Percentiles rank a stretch among this genome's conserved stretches.
These are phyloP conservation scores for Mylabris phalerata DNA, from an alignment of 1,140 invertebrate genomes.

Conservation along the genomic window DNA sequence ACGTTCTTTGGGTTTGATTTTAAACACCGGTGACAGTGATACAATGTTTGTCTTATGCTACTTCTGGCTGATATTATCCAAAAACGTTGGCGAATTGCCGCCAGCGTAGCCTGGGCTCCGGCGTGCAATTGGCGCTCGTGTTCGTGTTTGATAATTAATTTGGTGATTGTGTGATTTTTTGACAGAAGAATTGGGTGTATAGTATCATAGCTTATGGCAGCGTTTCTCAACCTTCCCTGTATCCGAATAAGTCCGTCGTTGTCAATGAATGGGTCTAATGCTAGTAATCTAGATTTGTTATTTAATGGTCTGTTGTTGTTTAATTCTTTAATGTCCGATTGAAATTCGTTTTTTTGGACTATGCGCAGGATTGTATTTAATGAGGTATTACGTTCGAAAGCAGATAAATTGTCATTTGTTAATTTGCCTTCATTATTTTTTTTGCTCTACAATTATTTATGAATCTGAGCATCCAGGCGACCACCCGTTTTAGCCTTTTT, in stretches of 20 bases:
- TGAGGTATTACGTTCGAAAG: too few relatives aligned
- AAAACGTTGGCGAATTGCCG: conserved; percentile 3
- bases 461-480: too few relatives aligned
- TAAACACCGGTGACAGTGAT: conserved; percentile 32
- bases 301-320: not conserved
- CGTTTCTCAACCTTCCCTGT: not conserved
- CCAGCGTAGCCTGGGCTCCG: conserved; percentile 15
- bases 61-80: conserved; percentile 27
- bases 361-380: too few relatives aligned
- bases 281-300: conserved; percentile 1
- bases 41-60: conserved; percentile 19
- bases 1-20: conserved; percentile 5
- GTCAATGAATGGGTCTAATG: not conserved
- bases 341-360: too few relatives aligned
- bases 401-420: too few relatives aligned
- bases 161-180: not conserved
- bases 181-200: not conserved
- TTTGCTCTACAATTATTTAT: too few relatives aligned
- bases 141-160: conserved; percentile 2
- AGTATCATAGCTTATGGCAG: not conserved
- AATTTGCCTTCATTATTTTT: too few relatives aligned
- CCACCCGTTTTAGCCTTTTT: too few relatives aligned
- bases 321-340: not conserved
- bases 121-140: conserved; percentile 3
- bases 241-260: not conserved